Evolutionary conservation across 2,888 invertebrate genomes (phyloP).

Genomic region (Tetramorium bicarinatum): DNA sequence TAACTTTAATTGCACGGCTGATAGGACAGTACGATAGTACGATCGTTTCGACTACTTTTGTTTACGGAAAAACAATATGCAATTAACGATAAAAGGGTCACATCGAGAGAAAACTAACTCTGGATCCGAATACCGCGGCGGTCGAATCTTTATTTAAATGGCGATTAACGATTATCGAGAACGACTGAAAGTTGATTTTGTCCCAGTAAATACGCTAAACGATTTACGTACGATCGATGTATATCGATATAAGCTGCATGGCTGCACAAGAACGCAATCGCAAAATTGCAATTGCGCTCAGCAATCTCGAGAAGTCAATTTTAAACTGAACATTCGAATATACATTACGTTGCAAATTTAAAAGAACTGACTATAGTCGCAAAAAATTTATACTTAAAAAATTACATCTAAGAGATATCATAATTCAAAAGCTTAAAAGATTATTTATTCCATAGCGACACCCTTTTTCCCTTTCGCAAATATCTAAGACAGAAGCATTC

Average conservation of each 20-base stretch:
- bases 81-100: slow-evolving; percentile 42
- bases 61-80: slow-evolving; percentile 52
- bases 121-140: neutral
- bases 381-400: neutral
- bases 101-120: slow-evolving; percentile 27
- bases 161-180: slow-evolving; percentile 43
- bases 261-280: neutral
- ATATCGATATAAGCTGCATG: neutral
- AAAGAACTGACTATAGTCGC: neutral
- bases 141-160: slow-evolving; percentile 32
- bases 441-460: slow-evolving; percentile 11
- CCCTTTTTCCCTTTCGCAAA: slow-evolving; percentile 42
- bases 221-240: slow-evolving; percentile 23
- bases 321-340: neutral
- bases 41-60: slow-evolving; percentile 25
- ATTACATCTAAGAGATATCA: neutral
- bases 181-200: slow-evolving; percentile 26
- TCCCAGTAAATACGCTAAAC: slow-evolving; percentile 13
- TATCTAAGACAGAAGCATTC: slow-evolving; percentile 47
- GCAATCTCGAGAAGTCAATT: slow-evolving; percentile 31
- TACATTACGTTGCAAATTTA: slow-evolving; percentile 15
- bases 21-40: slow-evolving; percentile 24
- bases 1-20: slow-evolving; percentile 71
- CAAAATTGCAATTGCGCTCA: neutral
- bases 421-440: neutral